Conservation (phyloP, 2,888 invertebrate species). For the Idaea dimidiata region DNA sequence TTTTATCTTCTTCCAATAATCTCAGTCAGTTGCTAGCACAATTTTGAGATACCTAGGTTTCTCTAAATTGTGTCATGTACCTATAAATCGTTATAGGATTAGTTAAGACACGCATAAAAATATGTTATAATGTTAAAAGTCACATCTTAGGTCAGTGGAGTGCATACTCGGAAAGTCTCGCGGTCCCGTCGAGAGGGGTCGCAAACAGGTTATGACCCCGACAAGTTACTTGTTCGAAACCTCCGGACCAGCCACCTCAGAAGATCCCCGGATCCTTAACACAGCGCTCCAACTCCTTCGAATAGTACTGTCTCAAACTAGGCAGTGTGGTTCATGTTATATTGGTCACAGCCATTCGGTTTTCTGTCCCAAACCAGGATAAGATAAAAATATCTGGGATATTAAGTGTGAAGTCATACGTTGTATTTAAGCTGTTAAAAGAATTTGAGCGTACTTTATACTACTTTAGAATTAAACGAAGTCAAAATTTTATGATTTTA, state of each 20-base stretch:
- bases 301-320: conserved; percentile 27
- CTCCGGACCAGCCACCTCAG: conserved; percentile 55
- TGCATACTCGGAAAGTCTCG: conserved; percentile 62
- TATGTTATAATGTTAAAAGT: conserved; percentile 44
- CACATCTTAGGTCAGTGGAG: conserved; percentile 64
- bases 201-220: conserved; percentile 81
- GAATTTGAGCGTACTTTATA: conserved; percentile 8
- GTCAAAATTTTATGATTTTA: neutral
- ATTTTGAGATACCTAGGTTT: no score
- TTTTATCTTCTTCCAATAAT: no score
- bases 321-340: conserved; percentile 39
- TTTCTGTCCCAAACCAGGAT: conserved; percentile 71
- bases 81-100: no score
- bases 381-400: conserved; percentile 70
- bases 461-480: neutral
- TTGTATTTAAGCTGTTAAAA: conserved; percentile 34
- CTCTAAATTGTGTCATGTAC: no score
- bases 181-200: conserved; percentile 74
- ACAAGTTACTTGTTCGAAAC: conserved; percentile 77
- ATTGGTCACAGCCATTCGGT: conserved; percentile 54
- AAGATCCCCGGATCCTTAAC: conserved; percentile 50
- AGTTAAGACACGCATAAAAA: no score
- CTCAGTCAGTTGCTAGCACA: no score
- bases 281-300: conserved; percentile 36
- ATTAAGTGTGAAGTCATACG: conserved; percentile 50